These are phyloP conservation scores for Percopsis transmontana DNA, from an alignment of 2,113 vertebrate species.

Conservation along the genomic window DNA sequence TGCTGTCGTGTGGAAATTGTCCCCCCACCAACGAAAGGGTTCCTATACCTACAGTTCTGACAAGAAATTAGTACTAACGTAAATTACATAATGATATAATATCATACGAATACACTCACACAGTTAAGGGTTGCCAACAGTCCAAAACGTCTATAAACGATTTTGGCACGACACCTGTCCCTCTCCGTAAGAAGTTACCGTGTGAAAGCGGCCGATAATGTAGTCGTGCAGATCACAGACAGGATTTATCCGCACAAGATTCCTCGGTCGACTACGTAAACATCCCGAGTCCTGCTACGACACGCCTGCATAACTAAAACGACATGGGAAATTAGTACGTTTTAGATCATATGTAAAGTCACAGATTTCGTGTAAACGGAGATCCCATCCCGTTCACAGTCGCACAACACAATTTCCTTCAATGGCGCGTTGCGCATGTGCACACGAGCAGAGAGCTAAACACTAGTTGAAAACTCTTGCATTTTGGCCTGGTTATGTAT, in stretches of 20 bases:
- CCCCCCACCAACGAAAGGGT: no score
- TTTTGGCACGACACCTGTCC: neutral
- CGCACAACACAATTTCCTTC: slow-evolving; percentile 11
- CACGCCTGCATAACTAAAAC: neutral
- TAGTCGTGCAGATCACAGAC: slow-evolving; percentile 4
- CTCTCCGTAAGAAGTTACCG: slow-evolving; percentile 32
- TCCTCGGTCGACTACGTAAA: neutral
- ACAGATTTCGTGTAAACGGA: slow-evolving; percentile 21
- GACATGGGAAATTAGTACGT: neutral
- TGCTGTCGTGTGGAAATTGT: no score
- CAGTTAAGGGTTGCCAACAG: no score
- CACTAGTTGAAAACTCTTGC: no score
- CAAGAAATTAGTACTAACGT: no score
- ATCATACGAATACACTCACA: no score
- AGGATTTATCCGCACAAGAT: neutral
- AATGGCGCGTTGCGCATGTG: slow-evolving; percentile 59
- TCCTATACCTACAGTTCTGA: no score
- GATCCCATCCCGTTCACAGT: neutral
- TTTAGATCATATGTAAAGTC: slow-evolving; percentile 19
- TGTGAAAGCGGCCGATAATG: slow-evolving; percentile 23
- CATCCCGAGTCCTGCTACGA: no score
- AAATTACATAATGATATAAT: no score
- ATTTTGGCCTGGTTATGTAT: no score
- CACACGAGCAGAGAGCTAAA: neutral
- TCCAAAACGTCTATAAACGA: no score